Base-by-base conservation (phyloP, 2,797 vertebrate species). In the Enteromius viviparus region DNA sequence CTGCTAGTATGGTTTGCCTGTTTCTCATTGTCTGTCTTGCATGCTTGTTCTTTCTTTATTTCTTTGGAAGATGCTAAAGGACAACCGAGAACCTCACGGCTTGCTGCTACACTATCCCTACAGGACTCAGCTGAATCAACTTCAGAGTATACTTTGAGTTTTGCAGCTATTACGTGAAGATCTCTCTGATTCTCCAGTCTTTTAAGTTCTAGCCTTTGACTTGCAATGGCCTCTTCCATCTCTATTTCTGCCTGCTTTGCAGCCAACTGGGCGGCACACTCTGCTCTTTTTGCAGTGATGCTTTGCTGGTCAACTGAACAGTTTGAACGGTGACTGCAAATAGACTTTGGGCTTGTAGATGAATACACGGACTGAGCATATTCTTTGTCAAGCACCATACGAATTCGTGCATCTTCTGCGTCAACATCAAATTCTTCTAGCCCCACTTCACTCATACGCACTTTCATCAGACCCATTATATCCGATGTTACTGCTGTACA, bases 301-400 rank as follows among this genome's bases (percentile, higher is more conserved):
- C 85, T 84, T 40, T 70, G 75, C 45, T 77, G 69, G 1, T 47
- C 79, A 40, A 77, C 80, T 26, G 10, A 5, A n/a, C 47, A 53
- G 29, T 68, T 76, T 47, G 74, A 85, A 2, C n/a, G 69, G 10
- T 49, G 14, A 4, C 82, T 86, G 17, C 0, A 47, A 64, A 53
- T 37, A 19, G 55, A 53, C 17, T 78, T 76, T 58, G 55, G 53
- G 1, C 53, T 12, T 81, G 51, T 29, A 53, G 66, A 10, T 14
- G 14, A 71, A 88, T 81, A 87, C 85, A 87, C 84, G 26, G 87
- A 89, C 77, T 84, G 51, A 0, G 81, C 81, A 85, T 84, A 87
- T 10, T 85, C 78, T 77, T 49, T 89, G 37, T 87, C 78, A 17
- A 87, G 81, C 29, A 87, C 75, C 66, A 80, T 80, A 37, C 69